Percentiles rank a stretch among this genome's conserved stretches.
phyloP scores from a whole-genome alignment of 2,797 vertebrate genomes.

The Periophthalmus magnuspinnatus region DNA sequence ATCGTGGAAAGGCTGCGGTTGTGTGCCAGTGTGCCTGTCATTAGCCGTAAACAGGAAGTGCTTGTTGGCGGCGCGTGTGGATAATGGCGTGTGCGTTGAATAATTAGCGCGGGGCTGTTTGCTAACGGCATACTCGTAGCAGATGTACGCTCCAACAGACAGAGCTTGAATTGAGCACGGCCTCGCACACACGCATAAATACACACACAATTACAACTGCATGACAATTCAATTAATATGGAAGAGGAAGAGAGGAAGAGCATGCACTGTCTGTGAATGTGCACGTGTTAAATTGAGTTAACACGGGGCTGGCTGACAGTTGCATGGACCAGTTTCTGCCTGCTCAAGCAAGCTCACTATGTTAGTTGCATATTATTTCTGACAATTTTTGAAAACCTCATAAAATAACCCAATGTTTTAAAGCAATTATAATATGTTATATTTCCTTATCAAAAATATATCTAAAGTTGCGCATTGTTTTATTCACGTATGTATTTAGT shows the following conservation, averaged over 20 bases:
- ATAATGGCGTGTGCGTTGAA: slow-evolving; percentile 4
- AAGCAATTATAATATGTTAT: background rate
- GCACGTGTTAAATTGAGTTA: background rate
- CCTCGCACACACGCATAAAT: background rate
- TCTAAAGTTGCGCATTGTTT: background rate
- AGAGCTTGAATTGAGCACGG: too few relatives aligned
- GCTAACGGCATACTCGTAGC: slow-evolving; percentile 5
- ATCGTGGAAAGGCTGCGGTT: background rate
- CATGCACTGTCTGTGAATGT: background rate
- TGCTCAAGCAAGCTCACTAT: background rate
- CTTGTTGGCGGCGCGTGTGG: background rate
- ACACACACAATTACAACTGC: background rate
- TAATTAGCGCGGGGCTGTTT: slow-evolving; percentile 5
- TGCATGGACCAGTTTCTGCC: background rate
- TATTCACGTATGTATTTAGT: background rate
- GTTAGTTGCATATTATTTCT: background rate
- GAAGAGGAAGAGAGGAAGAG: background rate
- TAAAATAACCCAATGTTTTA: background rate
- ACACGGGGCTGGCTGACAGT: background rate
- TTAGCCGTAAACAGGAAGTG: slow-evolving; percentile 13
- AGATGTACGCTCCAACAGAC: background rate
- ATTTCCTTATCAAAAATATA: background rate
- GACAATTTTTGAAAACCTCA: background rate
- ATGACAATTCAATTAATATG: slow-evolving; percentile 7
- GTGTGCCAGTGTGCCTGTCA: background rate